These are phyloP conservation scores for Therioaphis trifolii DNA, from an alignment of 2,888 invertebrate genomes.

Conservation along the genomic window DNA sequence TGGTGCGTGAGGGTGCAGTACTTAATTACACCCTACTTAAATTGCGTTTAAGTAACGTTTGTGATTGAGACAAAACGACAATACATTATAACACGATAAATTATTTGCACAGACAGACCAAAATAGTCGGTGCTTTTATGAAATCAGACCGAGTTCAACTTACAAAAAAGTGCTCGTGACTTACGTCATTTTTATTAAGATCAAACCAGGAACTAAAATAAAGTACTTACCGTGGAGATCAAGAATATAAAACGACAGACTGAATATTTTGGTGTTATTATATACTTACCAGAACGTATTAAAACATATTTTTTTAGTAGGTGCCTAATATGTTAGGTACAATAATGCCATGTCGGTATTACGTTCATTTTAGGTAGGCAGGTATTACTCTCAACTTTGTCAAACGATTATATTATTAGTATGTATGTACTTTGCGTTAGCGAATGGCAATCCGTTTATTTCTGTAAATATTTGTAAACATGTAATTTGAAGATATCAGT, in stretches of 20 bases:
- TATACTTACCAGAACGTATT: constrained; percentile 8
- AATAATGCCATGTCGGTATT: no score
- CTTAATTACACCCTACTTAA: no score
- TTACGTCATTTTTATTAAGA: not conserved
- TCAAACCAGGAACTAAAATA: not conserved
- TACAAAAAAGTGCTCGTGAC: constrained; percentile 2
- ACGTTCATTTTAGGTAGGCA: no score
- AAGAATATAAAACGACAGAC: no score
- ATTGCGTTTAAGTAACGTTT: not conserved
- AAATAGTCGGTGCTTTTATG: not conserved
- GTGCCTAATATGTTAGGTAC: no score
- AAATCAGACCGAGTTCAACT: not conserved
- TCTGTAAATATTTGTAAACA: constrained; percentile 13
- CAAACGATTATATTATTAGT: not conserved
- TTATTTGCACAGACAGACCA: not conserved
- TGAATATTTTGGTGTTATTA: no score
- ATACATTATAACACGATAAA: not conserved
- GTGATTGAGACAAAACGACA: not conserved
- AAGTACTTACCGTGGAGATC: not conserved
- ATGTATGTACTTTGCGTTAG: not conserved
- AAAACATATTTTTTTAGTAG: no score
- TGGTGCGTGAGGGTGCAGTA: no score
- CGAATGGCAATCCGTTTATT: not conserved
- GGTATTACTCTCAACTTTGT: no score
- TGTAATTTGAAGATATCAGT: not conserved